phyloP scores from a whole-genome alignment of 1,140 invertebrate genomes.

The Diabrotica undecimpunctata region DNA sequence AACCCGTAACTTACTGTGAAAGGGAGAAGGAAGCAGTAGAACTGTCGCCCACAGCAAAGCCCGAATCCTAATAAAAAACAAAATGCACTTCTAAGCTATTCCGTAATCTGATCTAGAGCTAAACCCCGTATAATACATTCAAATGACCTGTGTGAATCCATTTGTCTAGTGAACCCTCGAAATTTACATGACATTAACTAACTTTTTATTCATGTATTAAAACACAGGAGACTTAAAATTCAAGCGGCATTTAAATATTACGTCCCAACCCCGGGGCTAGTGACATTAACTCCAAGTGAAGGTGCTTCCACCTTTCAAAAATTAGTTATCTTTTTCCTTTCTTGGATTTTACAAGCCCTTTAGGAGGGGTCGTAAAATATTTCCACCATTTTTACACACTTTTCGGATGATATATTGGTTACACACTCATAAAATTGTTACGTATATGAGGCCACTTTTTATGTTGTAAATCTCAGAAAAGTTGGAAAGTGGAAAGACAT shows the following conservation, averaged over 20 bases:
- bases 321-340: background rate
- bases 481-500: too few species aligned
- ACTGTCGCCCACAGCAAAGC: too few species aligned
- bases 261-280: slow-evolving; percentile 1
- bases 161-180: background rate
- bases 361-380: background rate
- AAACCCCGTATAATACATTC: background rate
- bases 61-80: too few species aligned
- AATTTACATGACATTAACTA: slow-evolving; percentile 1
- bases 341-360: background rate
- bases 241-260: background rate
- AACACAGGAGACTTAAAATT: background rate
- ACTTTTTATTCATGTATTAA: slow-evolving; percentile 3
- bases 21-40: too few species aligned
- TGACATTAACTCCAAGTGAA: background rate
- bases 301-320: background rate
- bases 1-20: too few species aligned
- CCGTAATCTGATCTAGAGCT: too few species aligned
- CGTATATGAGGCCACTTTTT: too few species aligned
- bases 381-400: background rate
- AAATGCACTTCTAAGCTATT: too few species aligned
- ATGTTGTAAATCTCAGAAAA: too few species aligned
- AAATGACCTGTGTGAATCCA: background rate
- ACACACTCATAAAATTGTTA: too few species aligned
- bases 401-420: too few species aligned